Conservation (phyloP, 2,888 invertebrate species). For the Nebria salina region DNA sequence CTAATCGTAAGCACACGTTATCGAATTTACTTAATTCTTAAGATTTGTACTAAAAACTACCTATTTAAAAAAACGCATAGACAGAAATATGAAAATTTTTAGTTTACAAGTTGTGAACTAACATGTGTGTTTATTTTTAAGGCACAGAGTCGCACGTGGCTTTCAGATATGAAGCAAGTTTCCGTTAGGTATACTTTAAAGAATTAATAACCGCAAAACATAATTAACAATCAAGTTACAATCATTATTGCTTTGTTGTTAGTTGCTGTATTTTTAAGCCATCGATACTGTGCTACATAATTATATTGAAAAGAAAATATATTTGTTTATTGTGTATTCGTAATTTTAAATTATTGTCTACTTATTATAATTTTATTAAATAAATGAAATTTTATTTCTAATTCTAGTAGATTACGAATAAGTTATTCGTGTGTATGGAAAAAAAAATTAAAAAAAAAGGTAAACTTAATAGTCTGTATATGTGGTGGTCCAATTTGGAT, state of each 20-base stretch:
- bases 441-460: not conserved
- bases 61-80: not conserved
- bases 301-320: slow-evolving; percentile 24
- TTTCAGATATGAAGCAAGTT: slow-evolving; percentile 45
- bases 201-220: not conserved
- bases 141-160: slow-evolving; percentile 49
- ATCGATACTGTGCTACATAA: slow-evolving; percentile 42
- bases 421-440: slow-evolving; percentile 41
- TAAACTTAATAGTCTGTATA: slow-evolving; percentile 37
- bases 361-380: slow-evolving; percentile 30
- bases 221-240: slow-evolving; percentile 12
- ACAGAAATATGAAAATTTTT: slow-evolving; percentile 13
- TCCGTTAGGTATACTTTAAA: slow-evolving; percentile 24
- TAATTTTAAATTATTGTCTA: slow-evolving; percentile 37
- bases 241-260: slow-evolving; percentile 11
- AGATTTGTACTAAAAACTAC: not conserved
- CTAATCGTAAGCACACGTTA: slow-evolving; percentile 1
- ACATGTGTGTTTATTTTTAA: slow-evolving; percentile 46
- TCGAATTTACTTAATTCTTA: not conserved
- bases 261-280: slow-evolving; percentile 36
- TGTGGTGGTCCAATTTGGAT: slow-evolving; percentile 32
- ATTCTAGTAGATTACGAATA: slow-evolving; percentile 32
- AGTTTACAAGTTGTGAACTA: slow-evolving; percentile 45
- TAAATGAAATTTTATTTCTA: slow-evolving; percentile 29
- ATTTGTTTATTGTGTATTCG: slow-evolving; percentile 29